phyloP scores from a whole-genome alignment of 2,113 vertebrate species.

The Tragelaphus scriptus region DNA sequence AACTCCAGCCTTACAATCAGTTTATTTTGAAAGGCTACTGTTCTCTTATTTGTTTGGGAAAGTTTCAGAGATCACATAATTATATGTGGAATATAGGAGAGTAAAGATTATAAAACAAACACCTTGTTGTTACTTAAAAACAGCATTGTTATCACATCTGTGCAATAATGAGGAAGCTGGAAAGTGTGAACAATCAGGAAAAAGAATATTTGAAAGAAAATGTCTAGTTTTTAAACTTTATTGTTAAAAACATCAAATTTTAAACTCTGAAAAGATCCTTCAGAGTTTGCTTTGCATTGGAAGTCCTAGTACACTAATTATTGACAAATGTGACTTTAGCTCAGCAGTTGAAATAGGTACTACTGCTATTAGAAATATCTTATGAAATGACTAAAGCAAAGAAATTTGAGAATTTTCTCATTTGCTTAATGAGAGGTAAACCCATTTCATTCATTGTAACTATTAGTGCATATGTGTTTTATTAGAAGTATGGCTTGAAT shows the following conservation, averaged over 20 bases:
- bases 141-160: conserved; percentile 4
- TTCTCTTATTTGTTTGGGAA: conserved; percentile 64
- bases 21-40: conserved; percentile 59
- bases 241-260: conserved; percentile 52
- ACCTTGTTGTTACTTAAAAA: conserved; percentile 49
- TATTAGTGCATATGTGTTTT: neutral
- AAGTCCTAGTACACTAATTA: conserved; percentile 62
- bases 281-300: conserved; percentile 54
- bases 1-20: conserved; percentile 38
- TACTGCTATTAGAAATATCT: conserved; percentile 32
- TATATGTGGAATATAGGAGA: neutral
- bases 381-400: conserved; percentile 12
- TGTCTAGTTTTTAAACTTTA: conserved; percentile 58
- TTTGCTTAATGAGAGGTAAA: neutral
- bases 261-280: conserved; percentile 58
- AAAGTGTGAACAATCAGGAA: conserved; percentile 41
- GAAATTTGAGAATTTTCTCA: neutral
- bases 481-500: neutral
- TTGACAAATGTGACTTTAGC: conserved; percentile 54
- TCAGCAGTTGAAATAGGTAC: conserved; percentile 36
- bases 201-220: conserved; percentile 11
- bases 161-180: conserved; percentile 42
- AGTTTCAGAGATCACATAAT: conserved; percentile 54
- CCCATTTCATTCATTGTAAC: neutral
- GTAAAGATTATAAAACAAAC: conserved; percentile 56